A percentile compares a stretch with the other conserved stretches of the same genome.
phyloP scores from a whole-genome alignment of 1,140 invertebrate species.

The Kradibia gibbosae region DNA sequence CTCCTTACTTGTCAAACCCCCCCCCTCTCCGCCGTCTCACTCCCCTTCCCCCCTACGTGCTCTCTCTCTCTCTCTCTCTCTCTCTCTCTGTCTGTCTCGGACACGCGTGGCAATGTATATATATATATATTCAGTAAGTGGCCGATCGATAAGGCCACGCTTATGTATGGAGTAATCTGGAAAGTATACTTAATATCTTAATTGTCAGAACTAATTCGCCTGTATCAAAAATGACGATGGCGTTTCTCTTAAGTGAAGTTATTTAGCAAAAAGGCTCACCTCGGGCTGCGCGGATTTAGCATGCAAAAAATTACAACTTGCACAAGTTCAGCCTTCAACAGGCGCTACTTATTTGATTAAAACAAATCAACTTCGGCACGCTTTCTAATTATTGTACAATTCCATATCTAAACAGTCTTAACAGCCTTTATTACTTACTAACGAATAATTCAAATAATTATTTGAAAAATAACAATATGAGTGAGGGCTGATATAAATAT shows the following conservation, averaged over 20 bases:
- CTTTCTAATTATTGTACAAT: neutral
- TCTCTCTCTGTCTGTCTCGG: no score
- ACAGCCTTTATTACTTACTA: neutral
- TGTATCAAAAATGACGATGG: neutral
- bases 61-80: no score
- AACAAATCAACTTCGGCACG: neutral
- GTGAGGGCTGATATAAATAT: neutral
- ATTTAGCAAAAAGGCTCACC: neutral
- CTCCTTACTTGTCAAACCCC: no score
- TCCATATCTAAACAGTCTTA: neutral
- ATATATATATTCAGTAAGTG: slow-evolving; percentile 19
- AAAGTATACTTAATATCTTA: slow-evolving; percentile 20
- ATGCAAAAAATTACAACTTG: slow-evolving; percentile 9
- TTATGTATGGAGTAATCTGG: neutral
- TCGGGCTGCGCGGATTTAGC: neutral
- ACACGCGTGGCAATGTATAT: neutral
- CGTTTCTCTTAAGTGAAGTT: neutral
- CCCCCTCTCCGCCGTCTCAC: no score
- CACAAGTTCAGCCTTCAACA: neutral
- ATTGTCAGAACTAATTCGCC: slow-evolving; percentile 24
- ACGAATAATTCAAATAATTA: neutral
- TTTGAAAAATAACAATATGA: neutral
- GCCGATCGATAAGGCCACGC: neutral
- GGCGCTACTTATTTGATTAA: slow-evolving; percentile 5
- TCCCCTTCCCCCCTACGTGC: no score